A percentile compares a stretch with the other conserved stretches of the same genome.
phyloP scores from a whole-genome alignment of 2,797 vertebrate species.

The Falco columbarius region DNA sequence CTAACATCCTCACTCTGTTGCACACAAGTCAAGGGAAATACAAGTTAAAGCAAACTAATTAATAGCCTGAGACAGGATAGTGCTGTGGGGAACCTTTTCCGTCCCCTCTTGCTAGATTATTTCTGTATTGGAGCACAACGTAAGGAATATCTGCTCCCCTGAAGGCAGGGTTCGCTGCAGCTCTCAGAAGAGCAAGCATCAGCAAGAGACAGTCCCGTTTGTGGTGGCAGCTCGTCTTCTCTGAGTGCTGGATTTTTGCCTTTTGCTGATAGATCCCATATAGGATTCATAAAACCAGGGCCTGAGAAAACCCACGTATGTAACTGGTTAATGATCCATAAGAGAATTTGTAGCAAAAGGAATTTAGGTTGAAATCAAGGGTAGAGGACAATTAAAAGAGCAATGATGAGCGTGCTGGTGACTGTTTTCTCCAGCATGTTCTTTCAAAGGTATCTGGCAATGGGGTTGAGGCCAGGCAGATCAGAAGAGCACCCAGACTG shows the following conservation, averaged over 20 bases:
- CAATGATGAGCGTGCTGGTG: not conserved
- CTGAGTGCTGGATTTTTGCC: not conserved
- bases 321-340: not conserved
- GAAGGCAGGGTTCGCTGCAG: not conserved
- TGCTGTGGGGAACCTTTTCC: not conserved
- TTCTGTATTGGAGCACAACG: not conserved
- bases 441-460: not conserved
- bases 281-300: not conserved
- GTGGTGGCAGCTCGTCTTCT: not conserved
- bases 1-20: slow-evolving; percentile 30
- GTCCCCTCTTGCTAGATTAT: not conserved
- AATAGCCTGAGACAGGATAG: slow-evolving; percentile 30
- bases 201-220: not conserved
- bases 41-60: slow-evolving; percentile 27
- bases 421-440: not conserved
- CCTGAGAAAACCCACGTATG: not conserved
- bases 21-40: not conserved
- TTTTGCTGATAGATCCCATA: not conserved
- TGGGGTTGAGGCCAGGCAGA: not conserved
- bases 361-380: not conserved
- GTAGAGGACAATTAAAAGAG: not conserved
- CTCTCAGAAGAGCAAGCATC: not conserved
- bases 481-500: not conserved
- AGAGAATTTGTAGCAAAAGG: not conserved
- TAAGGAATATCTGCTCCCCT: not conserved